Evolutionary conservation across 2,888 invertebrate species (phyloP), one percentile per base, ranked within the genome.

Genomic region (Malthinus seriepunctatus): DNA sequence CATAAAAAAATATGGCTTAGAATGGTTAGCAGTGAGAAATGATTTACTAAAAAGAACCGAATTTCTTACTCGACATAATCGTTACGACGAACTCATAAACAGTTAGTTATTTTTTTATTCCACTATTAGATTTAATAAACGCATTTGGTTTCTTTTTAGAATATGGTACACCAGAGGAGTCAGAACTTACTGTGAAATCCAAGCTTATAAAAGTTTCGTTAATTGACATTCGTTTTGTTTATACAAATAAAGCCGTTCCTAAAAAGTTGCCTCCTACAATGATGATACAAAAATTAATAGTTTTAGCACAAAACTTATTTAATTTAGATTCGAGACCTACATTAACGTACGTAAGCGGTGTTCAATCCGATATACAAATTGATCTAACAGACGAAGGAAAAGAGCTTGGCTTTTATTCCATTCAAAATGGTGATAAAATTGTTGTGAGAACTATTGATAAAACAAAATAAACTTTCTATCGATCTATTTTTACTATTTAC

Each of bases 361-460:
- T 82, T 65, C 81, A 84, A 77, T 76, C 84, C 4, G 85, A 86
- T 11, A 84, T 90, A 8, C 86, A 90, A 73, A 88, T 94, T 67
- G 80, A 82, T 55, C 77, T 96, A 65, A 91, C 94, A 65, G 93
- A 94, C 74, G 88, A 87, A 58, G 87, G 92, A 71, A 91, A 93
- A 76, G 89, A 91, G 71, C 79, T 96, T 38, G 86, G 87, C 47
- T 93, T 88, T 76, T 96, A 88, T 78, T 93, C 94, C 0, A 81
- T 95, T 37, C 90, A 91, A 79, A 88, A 90, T 70, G 91, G 90
- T 59, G 94, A 95, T 78, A 86, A 83, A 58, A 88, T 96, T 67
- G 79, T 88, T 60, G 90, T 69, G 8, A 64, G 62, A 42, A 10
- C 9, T 46, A 53, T 52, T 58, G 56, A 50, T 55, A 54, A 39